phyloP scores from a whole-genome alignment of 2,797 vertebrate species.

The Hephaestus fuliginosus region DNA sequence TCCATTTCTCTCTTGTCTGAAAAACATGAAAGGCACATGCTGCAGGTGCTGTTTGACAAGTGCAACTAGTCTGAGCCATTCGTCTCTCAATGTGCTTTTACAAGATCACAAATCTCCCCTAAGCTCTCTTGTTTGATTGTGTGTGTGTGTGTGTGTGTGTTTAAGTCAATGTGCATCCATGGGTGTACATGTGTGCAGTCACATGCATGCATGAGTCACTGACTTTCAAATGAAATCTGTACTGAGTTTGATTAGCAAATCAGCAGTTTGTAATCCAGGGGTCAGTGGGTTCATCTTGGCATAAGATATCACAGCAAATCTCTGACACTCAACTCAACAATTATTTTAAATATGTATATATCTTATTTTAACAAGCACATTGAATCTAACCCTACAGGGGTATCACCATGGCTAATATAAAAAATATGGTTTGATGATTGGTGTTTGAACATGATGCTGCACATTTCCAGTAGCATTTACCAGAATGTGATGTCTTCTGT shows the following conservation, averaged over 20 bases:
- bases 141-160: slow-evolving; percentile 41
- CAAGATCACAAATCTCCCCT: slow-evolving; percentile 79
- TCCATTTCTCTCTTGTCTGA: slow-evolving; percentile 16
- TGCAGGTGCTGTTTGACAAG: slow-evolving; percentile 82
- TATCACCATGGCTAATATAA: neutral
- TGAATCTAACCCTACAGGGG: slow-evolving; percentile 5
- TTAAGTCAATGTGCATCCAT: slow-evolving; percentile 49
- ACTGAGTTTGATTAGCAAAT: slow-evolving; percentile 57
- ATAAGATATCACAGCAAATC: slow-evolving; percentile 44
- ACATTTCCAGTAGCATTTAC: neutral
- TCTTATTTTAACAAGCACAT: neutral
- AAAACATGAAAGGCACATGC: slow-evolving; percentile 59
- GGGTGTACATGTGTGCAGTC: slow-evolving; percentile 52
- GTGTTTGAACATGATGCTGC: neutral
- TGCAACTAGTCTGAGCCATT: slow-evolving; percentile 71
- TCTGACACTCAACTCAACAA: slow-evolving; percentile 43
- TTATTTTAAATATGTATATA: slow-evolving; percentile 29
- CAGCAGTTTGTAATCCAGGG: slow-evolving; percentile 29
- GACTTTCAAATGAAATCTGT: slow-evolving; percentile 55
- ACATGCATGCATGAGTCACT: slow-evolving; percentile 52
- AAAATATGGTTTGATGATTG: neutral
- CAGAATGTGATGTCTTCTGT: neutral
- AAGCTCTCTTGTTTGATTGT: slow-evolving; percentile 63
- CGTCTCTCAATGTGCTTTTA: slow-evolving; percentile 72
- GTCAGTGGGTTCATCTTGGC: slow-evolving; percentile 43